A percentile compares a stretch with the other conserved stretches of the same genome.
These are phyloP conservation scores for Diadophis punctatus DNA, from an alignment of 2,113 vertebrate species.

Conservation along the genomic window DNA sequence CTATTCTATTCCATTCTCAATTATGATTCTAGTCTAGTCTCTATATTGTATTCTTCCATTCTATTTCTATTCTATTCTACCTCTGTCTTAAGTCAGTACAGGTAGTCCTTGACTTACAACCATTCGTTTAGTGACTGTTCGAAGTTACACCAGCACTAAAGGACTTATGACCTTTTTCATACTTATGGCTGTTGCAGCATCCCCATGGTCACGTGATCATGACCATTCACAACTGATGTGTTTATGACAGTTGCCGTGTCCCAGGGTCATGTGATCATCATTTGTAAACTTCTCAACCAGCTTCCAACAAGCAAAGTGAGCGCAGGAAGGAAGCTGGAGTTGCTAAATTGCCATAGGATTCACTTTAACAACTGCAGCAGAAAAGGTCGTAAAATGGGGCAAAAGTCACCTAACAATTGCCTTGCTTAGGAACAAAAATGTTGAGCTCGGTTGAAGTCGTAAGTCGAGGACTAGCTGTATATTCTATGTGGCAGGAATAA, in stretches of 20 bases:
- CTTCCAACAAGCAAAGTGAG: not conserved
- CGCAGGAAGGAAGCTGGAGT: not conserved
- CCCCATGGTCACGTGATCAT: not conserved
- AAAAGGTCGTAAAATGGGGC: not conserved
- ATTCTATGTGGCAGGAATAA: not conserved
- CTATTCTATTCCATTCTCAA: too few relatives aligned
- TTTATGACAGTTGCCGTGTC: not conserved
- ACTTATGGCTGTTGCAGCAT: not conserved
- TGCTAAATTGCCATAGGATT: not conserved
- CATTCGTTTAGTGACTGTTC: not conserved
- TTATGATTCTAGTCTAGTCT: too few relatives aligned
- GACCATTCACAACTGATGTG: not conserved
- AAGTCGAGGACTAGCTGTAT: not conserved
- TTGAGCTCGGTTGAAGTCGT: not conserved
- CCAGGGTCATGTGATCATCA: not conserved
- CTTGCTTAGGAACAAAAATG: not conserved
- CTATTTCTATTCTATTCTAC: too few relatives aligned
- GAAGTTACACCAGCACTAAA: not conserved
- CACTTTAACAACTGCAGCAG: not conserved
- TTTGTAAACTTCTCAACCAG: not conserved
- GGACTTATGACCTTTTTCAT: not conserved
- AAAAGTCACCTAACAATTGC: not conserved
- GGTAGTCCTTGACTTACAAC: not conserved
- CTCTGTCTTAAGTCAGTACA: not conserved
- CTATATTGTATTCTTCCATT: too few relatives aligned